Evolutionary conservation across 2,797 vertebrate species (phyloP).

Genomic region (Phaenicophaeus curvirostris): DNA sequence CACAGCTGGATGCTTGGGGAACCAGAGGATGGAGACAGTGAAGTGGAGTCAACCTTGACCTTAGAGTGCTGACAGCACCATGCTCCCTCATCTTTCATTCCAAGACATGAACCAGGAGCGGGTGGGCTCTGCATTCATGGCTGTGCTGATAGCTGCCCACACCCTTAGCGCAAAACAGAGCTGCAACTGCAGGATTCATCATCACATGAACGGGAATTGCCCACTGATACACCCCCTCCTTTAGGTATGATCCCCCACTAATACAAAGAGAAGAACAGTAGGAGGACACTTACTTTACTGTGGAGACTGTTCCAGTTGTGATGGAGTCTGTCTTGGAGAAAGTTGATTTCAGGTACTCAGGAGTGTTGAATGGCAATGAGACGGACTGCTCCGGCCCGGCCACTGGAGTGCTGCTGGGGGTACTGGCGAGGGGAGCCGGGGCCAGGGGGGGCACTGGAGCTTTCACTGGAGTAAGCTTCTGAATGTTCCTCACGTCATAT

Average conservation of each 20-base stretch:
- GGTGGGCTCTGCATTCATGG: not conserved
- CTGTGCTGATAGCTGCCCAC: not conserved
- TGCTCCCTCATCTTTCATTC: not conserved
- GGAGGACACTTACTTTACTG: conserved; percentile 91
- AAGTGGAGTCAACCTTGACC: not conserved
- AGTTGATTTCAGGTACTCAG: conserved; percentile 95
- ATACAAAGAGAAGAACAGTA: not conserved
- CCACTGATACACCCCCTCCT: not conserved
- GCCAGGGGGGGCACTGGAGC: conserved; percentile 85
- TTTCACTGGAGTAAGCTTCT: conserved; percentile 90
- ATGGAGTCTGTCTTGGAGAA: conserved; percentile 99
- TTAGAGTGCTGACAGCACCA: not conserved
- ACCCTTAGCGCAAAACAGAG: not conserved
- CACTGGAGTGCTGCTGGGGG: conserved; percentile 79
- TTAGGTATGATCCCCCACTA: not conserved
- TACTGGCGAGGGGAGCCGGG: conserved; percentile 82
- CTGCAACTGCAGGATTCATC: not conserved
- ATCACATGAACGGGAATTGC: accelerated
- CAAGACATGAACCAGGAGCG: not conserved
- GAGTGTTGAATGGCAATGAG: conserved; percentile 88
- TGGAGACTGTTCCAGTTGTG: conserved; percentile 98
- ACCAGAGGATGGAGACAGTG: not conserved
- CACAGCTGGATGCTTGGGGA: not conserved
- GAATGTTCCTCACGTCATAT: conserved; percentile 94
- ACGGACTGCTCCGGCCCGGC: conserved; percentile 85